Conservation (phyloP, 2,888 invertebrate genomes). For the Cheilosia vulpina region DNA sequence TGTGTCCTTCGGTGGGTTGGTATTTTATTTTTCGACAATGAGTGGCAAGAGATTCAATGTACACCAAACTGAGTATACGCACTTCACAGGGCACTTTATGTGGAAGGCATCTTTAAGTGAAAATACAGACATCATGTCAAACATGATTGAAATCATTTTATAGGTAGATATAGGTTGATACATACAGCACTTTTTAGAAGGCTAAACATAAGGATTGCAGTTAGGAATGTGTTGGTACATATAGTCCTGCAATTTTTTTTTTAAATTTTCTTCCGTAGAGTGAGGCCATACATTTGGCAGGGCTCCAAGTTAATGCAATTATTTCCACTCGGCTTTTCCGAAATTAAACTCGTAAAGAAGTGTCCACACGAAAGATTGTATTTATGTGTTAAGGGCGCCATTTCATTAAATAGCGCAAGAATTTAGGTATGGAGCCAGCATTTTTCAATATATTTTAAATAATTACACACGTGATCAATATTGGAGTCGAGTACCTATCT, state of each 20-base stretch:
- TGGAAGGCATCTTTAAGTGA: too few relatives aligned
- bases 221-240: background rate
- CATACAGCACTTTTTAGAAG: background rate
- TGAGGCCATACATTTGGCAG: background rate
- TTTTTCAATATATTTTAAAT: too few relatives aligned
- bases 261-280: background rate
- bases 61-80: background rate
- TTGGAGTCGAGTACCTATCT: too few relatives aligned
- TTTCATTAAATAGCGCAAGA: too few relatives aligned
- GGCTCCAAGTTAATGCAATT: slow-evolving; percentile 23
- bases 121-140: too few relatives aligned
- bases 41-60: background rate
- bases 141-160: too few relatives aligned
- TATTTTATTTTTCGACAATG: slow-evolving; percentile 12
- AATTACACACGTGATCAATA: too few relatives aligned
- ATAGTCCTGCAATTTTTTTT: background rate
- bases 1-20: background rate
- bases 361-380: background rate
- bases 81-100: too few relatives aligned
- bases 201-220: background rate
- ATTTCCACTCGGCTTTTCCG: background rate
- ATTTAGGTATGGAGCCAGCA: too few relatives aligned
- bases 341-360: slow-evolving; percentile 37
- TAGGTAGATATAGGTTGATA: too few relatives aligned
- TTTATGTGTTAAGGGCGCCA: too few relatives aligned